Base-by-base conservation (phyloP, 37 sponge, comb jelly and placozoan species). In the Beroe ovata region DNA sequence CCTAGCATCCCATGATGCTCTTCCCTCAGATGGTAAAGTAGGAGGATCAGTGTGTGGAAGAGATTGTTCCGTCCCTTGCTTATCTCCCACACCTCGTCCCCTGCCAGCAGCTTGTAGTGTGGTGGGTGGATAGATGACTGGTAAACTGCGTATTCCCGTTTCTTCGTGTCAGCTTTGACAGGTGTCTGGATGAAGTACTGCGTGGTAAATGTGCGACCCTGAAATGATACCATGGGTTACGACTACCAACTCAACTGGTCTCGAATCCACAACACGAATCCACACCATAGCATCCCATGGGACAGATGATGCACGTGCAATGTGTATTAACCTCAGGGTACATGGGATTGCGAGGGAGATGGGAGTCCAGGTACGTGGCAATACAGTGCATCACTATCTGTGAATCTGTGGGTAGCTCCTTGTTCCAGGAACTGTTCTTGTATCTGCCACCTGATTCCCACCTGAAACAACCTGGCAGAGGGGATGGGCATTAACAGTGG, bases 401-500 rank as follows among this genome's bases (percentile, higher is more conserved):
- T 21, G 94, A 89, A 89, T 96, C 96, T 33, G 89, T 94, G 6
- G 96, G 96, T 33, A 94, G 88, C 88, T 94, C 94, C 54, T 92
- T 91, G 91, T 92, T 77, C 96, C 96, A 96, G 11, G 14, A 28
- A 22, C 91, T 63, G 26, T 92, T 93, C 39, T 91, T 93, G 92
- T 93, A 94, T 61, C 58, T 58, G 0, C 93, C 96, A 2, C 96
- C 96, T 40, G 88, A 41, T 64, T 93, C 91, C 96, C 96, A 96
- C 14, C 91, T 64, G 60, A 89, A 96, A 0, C 77, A 77, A 60
- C 84, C 84, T 77, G 71, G n/a, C n/a, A n/a, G n/a, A n/a, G n/a
- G n/a, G n/a, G n/a, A n/a, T n/a, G n/a, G n/a, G n/a, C n/a, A n/a
- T n/a, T n/a, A n/a, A n/a, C n/a, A n/a, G n/a, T n/a, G n/a, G n/a